Conservation (phyloP, 2,797 vertebrate species). For the Urosaurus nigricauda region DNA sequence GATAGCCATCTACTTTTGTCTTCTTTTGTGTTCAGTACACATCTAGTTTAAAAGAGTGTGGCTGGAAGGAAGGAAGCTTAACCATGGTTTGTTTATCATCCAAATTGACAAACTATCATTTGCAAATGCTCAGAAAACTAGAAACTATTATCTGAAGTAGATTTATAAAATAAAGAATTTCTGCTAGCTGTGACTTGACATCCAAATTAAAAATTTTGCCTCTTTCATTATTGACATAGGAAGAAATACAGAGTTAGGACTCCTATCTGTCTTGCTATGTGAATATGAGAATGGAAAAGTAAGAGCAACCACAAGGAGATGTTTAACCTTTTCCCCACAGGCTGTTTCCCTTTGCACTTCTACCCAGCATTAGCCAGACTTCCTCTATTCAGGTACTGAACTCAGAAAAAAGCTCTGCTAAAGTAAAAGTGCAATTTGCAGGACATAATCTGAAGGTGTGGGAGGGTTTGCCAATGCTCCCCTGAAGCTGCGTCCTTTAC, state of each 20-base stretch:
- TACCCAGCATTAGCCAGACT: background rate
- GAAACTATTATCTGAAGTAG: background rate
- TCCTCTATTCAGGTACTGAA: background rate
- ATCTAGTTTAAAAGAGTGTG: background rate
- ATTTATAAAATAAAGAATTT: background rate
- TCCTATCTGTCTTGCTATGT: background rate
- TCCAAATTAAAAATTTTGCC: background rate
- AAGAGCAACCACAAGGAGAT: background rate
- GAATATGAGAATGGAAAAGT: background rate
- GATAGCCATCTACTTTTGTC: background rate
- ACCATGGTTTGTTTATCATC: background rate
- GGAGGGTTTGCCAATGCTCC: background rate
- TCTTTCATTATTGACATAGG: background rate
- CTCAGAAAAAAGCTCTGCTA: background rate
- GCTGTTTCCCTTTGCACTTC: background rate
- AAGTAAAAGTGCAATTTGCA: background rate
- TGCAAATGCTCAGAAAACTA: background rate
- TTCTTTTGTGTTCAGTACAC: background rate
- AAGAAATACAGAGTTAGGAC: background rate
- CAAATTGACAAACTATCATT: background rate
- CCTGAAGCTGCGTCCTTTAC: background rate
- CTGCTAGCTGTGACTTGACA: background rate
- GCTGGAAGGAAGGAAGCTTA: background rate
- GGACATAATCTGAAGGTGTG: background rate
- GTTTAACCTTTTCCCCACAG: background rate